Percentiles rank a stretch among this genome's conserved stretches.
Evolutionary conservation across 2,888 invertebrate species (phyloP).

Genomic region (Coelopa pilipes): DNA sequence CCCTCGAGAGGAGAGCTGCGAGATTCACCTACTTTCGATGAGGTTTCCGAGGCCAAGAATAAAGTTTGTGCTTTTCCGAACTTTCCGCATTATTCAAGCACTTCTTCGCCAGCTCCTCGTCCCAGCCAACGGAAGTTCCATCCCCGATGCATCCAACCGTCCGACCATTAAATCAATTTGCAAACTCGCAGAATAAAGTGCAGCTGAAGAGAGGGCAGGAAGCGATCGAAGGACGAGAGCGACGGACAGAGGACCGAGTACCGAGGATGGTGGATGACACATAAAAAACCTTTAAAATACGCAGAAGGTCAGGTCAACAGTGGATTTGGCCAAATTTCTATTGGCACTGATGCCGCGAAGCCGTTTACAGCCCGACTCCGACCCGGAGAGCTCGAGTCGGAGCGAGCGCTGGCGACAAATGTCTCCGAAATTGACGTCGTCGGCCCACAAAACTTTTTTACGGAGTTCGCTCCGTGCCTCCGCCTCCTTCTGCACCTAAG

Average conservation of each 20-base stretch:
- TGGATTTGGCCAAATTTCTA: conserved; percentile 28
- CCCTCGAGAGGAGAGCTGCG: too few species aligned
- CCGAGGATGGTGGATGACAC: background rate
- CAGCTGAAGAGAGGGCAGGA: background rate
- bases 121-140: background rate
- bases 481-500: background rate
- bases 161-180: conserved; percentile 20
- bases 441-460: too few species aligned
- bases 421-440: background rate
- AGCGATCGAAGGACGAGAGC: background rate
- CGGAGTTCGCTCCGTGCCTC: too few species aligned
- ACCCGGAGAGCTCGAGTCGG: background rate
- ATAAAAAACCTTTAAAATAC: background rate
- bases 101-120: background rate
- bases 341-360: conserved; percentile 1
- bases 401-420: background rate
- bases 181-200: background rate
- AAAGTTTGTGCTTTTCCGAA: background rate
- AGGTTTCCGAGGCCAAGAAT: background rate
- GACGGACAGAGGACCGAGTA: too few species aligned
- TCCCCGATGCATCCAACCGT: background rate
- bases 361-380: background rate
- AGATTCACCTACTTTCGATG: too few species aligned
- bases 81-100: background rate
- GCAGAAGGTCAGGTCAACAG: conserved; percentile 16